Conservation (phyloP, 2,797 vertebrate species). For the Rhinella marina region DNA sequence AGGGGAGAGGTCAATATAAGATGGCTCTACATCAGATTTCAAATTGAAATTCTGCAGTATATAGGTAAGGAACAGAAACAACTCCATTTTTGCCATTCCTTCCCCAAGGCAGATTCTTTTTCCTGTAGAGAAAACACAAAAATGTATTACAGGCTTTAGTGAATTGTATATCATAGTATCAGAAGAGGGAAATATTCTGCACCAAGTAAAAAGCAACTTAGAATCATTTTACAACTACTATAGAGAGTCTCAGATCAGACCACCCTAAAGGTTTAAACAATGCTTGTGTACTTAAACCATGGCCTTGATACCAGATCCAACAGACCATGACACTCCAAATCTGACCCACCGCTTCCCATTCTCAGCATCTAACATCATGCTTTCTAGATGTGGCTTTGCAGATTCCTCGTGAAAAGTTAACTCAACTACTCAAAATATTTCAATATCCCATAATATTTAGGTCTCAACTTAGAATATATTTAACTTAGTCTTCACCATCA, state of each 20-base stretch:
- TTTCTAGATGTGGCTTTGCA: neutral
- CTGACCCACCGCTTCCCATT: neutral
- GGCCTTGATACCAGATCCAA: neutral
- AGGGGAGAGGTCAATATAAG: constrained; percentile 23
- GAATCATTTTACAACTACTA: neutral
- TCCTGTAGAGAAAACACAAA: neutral
- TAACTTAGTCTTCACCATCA: neutral
- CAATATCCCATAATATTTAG: neutral
- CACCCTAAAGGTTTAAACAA: neutral
- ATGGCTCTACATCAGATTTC: constrained; percentile 20
- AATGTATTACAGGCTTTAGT: neutral
- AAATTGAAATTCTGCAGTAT: constrained; percentile 44
- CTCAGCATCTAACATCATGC: neutral
- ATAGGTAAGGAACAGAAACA: constrained; percentile 24
- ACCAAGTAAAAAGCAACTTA: neutral
- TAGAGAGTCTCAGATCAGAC: neutral
- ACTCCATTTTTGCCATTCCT: constrained; percentile 41
- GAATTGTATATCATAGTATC: neutral
- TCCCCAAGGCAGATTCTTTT: constrained; percentile 38
- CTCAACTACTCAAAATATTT: neutral
- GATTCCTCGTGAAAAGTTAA: neutral
- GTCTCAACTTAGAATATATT: neutral
- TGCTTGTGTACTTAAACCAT: neutral
- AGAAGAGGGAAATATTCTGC: neutral
- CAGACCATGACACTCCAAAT: neutral